Base-by-base conservation (phyloP, 2,797 vertebrate species). In the Champsocephalus gunnari region DNA sequence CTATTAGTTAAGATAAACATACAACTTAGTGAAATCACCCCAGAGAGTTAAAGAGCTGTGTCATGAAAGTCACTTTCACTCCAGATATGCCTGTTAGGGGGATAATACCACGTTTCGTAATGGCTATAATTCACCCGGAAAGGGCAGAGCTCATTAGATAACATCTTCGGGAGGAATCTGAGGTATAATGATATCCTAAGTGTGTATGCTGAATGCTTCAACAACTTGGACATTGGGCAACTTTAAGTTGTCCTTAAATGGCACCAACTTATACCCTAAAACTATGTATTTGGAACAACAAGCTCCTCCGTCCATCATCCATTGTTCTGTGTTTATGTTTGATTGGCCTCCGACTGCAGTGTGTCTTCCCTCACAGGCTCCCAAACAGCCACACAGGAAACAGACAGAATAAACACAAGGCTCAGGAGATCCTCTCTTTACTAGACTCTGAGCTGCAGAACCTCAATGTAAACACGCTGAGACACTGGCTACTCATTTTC, bases 1-100 rank as follows among this genome's bases (percentile, higher is more conserved):
- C 86, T 89, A 87, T 95, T 93, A 92, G 88, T 83, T 79, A 88
- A 87, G 80, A 88, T 92, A 94, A 94, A 95, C 93, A 94, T 82
- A 88, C 85, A 92, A 88, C 84, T 92, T 91, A 89, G 82, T 54
- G 47, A 92, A 93, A 93, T 93, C 85, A 90, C 90, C 88, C 92
- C 73, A 70, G 85, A 92, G 89, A 92, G 80, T 83, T 75, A 87
- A 88, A 86, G 47, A 87, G 85, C 82, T 90, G 84, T 86, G 81
- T 83, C 83, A 84, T 79, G 82, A 89, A 90, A 92, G 81, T 88
- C 88, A 91, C 87, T 89, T 92, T 90, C 86, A 83, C 91, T 91
- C 77, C 83, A 89, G 87, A 92, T 92, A 89, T 66, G 62, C 24
- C 64, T 79, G 56, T 50, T 41, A 83, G 34, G 66, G 28, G 54